Percentiles rank a stretch among this genome's conserved stretches.
These are phyloP conservation scores for Rafetus swinhoei DNA, from an alignment of 2,113 vertebrate species.

Conservation along the genomic window DNA sequence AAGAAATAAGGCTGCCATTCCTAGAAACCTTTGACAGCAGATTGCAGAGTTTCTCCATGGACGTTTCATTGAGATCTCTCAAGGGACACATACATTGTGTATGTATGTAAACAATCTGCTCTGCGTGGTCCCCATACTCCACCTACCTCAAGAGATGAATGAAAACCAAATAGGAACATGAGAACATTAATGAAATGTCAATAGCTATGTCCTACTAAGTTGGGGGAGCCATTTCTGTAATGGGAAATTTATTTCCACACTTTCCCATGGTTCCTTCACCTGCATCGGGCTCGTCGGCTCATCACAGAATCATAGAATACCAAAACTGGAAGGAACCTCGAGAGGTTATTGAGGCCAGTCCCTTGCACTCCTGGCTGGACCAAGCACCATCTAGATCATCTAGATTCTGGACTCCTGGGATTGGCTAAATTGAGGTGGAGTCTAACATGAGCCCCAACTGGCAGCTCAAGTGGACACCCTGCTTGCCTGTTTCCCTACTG, in stretches of 20 bases:
- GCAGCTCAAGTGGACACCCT: too few relatives aligned
- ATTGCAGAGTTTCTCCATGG: neutral
- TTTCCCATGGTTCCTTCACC: neutral
- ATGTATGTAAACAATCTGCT: neutral
- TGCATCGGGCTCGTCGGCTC: neutral
- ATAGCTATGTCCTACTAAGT: neutral
- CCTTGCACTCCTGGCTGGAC: too few relatives aligned
- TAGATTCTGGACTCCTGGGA: too few relatives aligned
- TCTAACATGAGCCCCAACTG: too few relatives aligned
- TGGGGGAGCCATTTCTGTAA: neutral
- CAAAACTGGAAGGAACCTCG: too few relatives aligned
- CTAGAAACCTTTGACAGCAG: neutral
- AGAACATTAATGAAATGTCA: neutral
- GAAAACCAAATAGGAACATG: neutral
- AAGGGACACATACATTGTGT: neutral
- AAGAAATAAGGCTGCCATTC: neutral
- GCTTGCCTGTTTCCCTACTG: too few relatives aligned
- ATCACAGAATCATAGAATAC: too few relatives aligned
- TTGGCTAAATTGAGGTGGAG: too few relatives aligned
- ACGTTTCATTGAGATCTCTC: neutral
- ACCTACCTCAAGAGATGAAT: neutral
- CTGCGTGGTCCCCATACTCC: neutral
- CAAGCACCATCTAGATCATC: too few relatives aligned
- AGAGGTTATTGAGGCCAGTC: too few relatives aligned
- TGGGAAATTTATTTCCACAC: neutral